These are phyloP conservation scores for Aphrophora alni DNA, from an alignment of 2,888 invertebrate species.

Conservation along the genomic window DNA sequence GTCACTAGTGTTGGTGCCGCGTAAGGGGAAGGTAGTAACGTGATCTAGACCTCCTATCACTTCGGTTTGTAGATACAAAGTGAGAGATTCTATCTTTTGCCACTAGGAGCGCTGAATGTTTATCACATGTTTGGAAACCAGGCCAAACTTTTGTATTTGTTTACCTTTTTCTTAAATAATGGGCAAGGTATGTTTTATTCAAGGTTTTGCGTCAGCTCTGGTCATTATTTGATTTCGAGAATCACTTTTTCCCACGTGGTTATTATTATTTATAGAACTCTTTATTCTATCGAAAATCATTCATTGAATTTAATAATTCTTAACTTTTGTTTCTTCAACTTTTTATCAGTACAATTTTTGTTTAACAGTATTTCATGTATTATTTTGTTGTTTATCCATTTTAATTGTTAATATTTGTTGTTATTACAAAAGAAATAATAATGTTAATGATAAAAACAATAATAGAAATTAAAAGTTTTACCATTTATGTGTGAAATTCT, in stretches of 20 bases:
- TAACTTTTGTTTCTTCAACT: too few relatives aligned
- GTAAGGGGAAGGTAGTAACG: conserved; percentile 2
- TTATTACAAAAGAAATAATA: too few relatives aligned
- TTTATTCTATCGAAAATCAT: not conserved
- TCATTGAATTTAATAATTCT: too few relatives aligned
- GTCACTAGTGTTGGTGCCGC: conserved; percentile 6
- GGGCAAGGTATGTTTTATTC: conserved; percentile 9
- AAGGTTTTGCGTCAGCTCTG: not conserved
- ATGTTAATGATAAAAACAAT: too few relatives aligned
- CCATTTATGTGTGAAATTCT: too few relatives aligned
- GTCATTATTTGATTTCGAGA: not conserved
- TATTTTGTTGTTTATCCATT: too few relatives aligned
- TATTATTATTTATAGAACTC: not conserved
- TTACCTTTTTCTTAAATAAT: conserved; percentile 9
- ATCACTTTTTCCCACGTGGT: not conserved
- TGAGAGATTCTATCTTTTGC: not conserved
- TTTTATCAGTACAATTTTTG: too few relatives aligned
- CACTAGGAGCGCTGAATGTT: not conserved
- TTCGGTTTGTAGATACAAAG: not conserved
- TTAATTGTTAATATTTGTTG: too few relatives aligned
- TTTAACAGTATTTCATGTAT: too few relatives aligned
- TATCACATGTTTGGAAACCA: conserved; percentile 9
- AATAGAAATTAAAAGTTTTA: too few relatives aligned
- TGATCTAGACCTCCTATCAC: conserved; percentile 2
- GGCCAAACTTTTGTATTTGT: conserved; percentile 7